Evolutionary conservation across 2,113 vertebrate species (phyloP).

Genomic region (Hydrochoerus hydrochaeris): DNA sequence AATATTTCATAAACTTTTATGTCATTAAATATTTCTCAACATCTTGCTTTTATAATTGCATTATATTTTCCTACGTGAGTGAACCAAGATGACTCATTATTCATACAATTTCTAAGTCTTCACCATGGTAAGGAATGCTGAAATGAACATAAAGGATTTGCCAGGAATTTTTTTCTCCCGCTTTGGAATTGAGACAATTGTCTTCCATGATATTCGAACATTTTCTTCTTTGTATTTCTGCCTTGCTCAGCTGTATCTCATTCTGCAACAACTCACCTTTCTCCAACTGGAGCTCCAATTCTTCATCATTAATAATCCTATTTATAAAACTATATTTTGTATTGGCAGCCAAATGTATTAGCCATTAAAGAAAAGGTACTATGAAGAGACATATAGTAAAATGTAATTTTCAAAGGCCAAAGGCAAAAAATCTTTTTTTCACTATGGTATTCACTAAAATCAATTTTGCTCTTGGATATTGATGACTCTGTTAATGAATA

Average conservation of each 20-base stretch:
- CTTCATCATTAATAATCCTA: conserved; percentile 13
- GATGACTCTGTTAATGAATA: conserved; percentile 53
- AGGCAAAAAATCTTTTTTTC: background rate
- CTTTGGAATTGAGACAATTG: conserved; percentile 6
- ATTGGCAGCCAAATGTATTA: conserved; percentile 57
- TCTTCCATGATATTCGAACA: background rate
- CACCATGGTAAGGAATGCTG: background rate
- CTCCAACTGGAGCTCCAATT: conserved; percentile 38
- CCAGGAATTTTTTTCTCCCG: background rate
- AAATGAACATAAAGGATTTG: background rate
- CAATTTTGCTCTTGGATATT: conserved; percentile 47
- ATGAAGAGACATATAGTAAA: conserved; percentile 12
- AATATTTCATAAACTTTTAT: conserved; percentile 29
- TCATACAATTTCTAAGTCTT: conserved; percentile 11
- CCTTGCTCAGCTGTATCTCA: conserved; percentile 44
- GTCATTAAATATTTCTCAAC: background rate
- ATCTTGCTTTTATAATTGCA: conserved; percentile 1
- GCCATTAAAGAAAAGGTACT: conserved; percentile 51
- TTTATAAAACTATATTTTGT: conserved; percentile 49
- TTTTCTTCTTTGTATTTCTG: conserved; percentile 58
- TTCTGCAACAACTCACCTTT: conserved; percentile 62
- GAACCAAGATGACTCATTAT: background rate
- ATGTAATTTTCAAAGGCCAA: conserved; percentile 23
- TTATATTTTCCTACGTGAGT: conserved; percentile 40
- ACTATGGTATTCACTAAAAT: conserved; percentile 39